Evolutionary conservation across 2,888 invertebrate species (phyloP), one percentile per base, ranked within the genome.

Genomic region (Mactromeris polynyma): DNA sequence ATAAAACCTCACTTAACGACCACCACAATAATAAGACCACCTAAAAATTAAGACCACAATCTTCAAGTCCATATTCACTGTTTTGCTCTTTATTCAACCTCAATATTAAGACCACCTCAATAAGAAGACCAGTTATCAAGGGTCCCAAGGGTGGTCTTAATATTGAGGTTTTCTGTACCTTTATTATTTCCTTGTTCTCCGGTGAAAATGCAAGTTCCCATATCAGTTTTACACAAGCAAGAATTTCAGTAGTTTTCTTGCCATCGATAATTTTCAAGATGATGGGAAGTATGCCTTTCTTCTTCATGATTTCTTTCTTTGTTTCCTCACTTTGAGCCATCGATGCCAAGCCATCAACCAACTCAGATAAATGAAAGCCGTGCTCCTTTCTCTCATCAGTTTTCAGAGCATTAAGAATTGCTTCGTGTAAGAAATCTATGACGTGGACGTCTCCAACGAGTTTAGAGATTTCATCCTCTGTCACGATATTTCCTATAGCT

Each of bases 301-400:
- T 94, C 38, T 92, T 82, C 89, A 94, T 93, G 17, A 95, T 93
- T 54, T 92, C 81, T 54, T 86, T 89, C 84, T 95, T 95, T 69
- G 95, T 95, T 36, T 88, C 83, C 42, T 95, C 95, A 89, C 94
- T 94, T 88, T 93, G 93, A 1, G 95, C 94, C 21, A 95, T 90
- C 9, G 94, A 92, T 14, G 92, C 93, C 33, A 95, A 81, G 3
- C 95, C 95, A 54, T 93, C 92, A 7, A 95, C 86, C 6, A 95
- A 91, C 83, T 95, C 95, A 17, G 93, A 88, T 19, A 94, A 88
- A 69, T 93, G 92, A 81, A 94, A 95, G 0, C 95, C 95, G 83
- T 93, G 88, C 79, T 92, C 87, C 33, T 94, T 90, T 17, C 92
- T 90, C 38, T 93, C 93, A 42, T 79, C 42, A 1, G 40, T 46